These are phyloP conservation scores for Amblyopsis hoosieri DNA, from an alignment of 2,797 vertebrate genomes.

Conservation along the genomic window DNA sequence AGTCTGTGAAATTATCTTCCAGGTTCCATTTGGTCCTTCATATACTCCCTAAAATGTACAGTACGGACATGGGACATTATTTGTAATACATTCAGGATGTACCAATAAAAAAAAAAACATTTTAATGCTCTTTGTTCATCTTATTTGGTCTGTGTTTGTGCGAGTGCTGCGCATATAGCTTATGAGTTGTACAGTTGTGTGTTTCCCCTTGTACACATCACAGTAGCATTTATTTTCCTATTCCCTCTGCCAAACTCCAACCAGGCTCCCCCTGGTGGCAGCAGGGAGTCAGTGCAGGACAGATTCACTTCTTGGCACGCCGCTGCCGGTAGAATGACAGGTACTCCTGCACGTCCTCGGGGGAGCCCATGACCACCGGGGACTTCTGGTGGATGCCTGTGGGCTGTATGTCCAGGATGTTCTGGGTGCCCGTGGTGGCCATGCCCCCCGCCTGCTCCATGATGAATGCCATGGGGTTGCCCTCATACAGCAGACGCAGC, in stretches of 20 bases:
- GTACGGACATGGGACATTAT: conserved; percentile 19
- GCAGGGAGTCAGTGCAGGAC: neutral
- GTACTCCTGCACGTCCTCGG: conserved; percentile 91
- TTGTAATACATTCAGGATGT: conserved; percentile 32
- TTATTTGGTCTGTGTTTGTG: conserved; percentile 32
- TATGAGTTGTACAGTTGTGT: neutral
- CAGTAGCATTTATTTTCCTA: neutral
- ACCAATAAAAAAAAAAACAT: too few relatives aligned
- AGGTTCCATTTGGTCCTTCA: conserved; percentile 41
- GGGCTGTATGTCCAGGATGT: conserved; percentile 90
- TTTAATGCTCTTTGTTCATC: conserved; percentile 7
- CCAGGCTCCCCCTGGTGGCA: too few relatives aligned
- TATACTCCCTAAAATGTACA: neutral
- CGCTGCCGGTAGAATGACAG: conserved; percentile 86
- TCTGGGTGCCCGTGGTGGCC: conserved; percentile 87
- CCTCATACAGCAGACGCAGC: conserved; percentile 94
- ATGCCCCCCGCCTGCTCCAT: conserved; percentile 93
- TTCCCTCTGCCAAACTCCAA: neutral
- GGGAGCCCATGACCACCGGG: conserved; percentile 88
- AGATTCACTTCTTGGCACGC: conserved; percentile 68
- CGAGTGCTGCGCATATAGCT: neutral
- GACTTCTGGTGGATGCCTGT: conserved; percentile 86
- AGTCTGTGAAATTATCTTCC: neutral
- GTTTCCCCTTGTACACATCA: too few relatives aligned
- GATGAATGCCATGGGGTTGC: conserved; percentile 95